Conservation (phyloP, 2,113 vertebrate genomes). For the Lasiurus borealis region DNA sequence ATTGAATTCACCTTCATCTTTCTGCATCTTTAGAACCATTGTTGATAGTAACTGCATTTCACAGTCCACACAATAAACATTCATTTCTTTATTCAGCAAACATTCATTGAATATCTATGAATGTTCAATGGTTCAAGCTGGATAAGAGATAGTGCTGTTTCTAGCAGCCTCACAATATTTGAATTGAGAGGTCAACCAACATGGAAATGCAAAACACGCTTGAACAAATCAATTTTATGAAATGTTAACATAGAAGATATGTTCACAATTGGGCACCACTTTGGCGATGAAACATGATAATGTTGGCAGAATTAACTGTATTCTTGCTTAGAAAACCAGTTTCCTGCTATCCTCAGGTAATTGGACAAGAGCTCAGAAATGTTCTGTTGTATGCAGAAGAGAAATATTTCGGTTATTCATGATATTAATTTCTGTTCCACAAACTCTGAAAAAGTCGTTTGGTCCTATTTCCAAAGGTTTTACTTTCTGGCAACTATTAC, state of each 20-base stretch:
- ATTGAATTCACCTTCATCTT: conserved; percentile 18
- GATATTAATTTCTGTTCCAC: not conserved
- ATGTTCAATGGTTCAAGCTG: not conserved
- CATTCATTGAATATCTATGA: not conserved
- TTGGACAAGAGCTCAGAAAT: not conserved
- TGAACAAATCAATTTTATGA: not conserved
- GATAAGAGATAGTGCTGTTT: not conserved
- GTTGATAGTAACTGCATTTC: conserved; percentile 13
- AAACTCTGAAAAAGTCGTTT: conserved; percentile 35
- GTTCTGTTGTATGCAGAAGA: not conserved
- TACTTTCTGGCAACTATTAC: not conserved
- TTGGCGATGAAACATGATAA: not conserved
- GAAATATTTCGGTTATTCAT: conserved; percentile 1
- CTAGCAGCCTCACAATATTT: not conserved
- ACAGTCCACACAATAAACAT: not conserved
- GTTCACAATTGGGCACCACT: not conserved
- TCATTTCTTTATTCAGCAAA: conserved; percentile 35
- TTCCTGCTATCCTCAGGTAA: not conserved
- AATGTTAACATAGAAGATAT: conserved; percentile 34
- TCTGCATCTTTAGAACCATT: conserved; percentile 30
- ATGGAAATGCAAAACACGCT: not conserved
- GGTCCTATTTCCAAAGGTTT: not conserved
- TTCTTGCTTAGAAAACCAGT: not conserved
- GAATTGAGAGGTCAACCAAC: not conserved
- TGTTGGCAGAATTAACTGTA: not conserved